Evolutionary conservation across 1,140 invertebrate species (phyloP).

Genomic region (Watersipora subatra): DNA sequence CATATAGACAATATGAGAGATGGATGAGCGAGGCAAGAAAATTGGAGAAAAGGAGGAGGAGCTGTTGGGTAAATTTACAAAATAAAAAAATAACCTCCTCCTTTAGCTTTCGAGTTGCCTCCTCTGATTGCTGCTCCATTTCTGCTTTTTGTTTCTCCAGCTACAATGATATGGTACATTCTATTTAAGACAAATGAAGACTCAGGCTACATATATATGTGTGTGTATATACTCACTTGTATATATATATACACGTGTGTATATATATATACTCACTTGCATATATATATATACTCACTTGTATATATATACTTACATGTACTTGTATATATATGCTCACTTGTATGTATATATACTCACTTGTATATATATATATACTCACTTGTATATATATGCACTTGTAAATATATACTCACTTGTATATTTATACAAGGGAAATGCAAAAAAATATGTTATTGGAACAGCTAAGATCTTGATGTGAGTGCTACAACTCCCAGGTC

Average conservation of each 20-base stretch:
- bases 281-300: neutral
- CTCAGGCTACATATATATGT: neutral
- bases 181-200: neutral
- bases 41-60: neutral
- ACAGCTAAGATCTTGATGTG: too few relatives aligned
- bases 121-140: conserved; percentile 20
- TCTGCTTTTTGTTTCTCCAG: conserved; percentile 24
- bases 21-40: neutral
- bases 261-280: neutral
- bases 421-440: too few relatives aligned
- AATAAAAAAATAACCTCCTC: conserved; percentile 15
- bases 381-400: too few relatives aligned
- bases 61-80: neutral
- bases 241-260: neutral
- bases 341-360: neutral
- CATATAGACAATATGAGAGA: neutral
- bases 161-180: conserved; percentile 16
- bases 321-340: neutral
- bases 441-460: too few relatives aligned
- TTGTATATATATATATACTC: too few relatives aligned
- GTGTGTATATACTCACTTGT: neutral
- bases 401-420: too few relatives aligned
- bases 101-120: conserved; percentile 17
- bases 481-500: too few relatives aligned
- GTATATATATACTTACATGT: neutral